These are phyloP conservation scores for Caenorhabditis inopinata DNA, from an alignment of 1,140 invertebrate genomes.

Conservation along the genomic window DNA sequence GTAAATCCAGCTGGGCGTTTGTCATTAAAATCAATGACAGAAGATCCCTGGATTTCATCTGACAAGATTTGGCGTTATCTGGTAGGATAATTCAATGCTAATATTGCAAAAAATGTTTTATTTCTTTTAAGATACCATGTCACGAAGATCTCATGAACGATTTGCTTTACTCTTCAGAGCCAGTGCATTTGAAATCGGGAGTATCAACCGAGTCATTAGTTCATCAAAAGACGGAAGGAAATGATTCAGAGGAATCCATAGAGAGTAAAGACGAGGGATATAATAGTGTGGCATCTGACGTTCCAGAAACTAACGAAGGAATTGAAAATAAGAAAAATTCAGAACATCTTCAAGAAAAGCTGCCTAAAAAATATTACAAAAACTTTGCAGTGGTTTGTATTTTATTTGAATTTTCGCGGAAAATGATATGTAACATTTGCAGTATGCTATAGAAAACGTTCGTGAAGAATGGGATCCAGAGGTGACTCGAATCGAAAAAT, in stretches of 20 bases:
- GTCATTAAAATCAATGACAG: neutral
- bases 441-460: neutral
- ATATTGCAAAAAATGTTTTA: too few species aligned
- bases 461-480: neutral
- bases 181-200: too few species aligned
- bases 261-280: neutral
- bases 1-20: neutral
- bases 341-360: too few species aligned
- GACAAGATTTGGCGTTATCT: neutral
- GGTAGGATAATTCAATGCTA: neutral
- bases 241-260: neutral
- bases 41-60: neutral
- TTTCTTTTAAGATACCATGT: neutral
- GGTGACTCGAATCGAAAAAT: neutral
- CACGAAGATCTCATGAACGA: neutral
- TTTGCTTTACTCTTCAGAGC: too few species aligned
- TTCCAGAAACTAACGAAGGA: too few species aligned
- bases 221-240: too few species aligned
- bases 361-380: neutral
- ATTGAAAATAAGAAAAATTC: too few species aligned
- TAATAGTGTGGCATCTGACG: neutral
- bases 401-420: neutral
- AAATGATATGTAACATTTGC: neutral
- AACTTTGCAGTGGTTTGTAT: neutral
- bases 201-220: too few species aligned